Percentiles rank a stretch among this genome's conserved stretches.
phyloP scores from a whole-genome alignment of 2,797 vertebrate species.

The Phoebastria nigripes region DNA sequence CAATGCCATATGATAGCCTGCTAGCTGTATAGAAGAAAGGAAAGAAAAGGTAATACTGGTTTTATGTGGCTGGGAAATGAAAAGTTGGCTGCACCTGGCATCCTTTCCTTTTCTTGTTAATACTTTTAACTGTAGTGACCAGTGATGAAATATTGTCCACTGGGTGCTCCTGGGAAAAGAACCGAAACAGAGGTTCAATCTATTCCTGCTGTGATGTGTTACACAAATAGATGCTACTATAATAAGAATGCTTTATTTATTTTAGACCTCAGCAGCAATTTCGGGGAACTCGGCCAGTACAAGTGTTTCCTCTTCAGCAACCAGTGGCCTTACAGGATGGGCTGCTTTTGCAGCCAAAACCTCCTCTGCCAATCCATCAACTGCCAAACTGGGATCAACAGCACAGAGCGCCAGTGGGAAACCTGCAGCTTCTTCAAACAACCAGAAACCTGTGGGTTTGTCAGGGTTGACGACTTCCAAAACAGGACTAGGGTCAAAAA shows the following conservation, averaged over 20 bases:
- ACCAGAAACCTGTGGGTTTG: slow-evolving; percentile 88
- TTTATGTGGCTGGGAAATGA: background rate
- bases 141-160: background rate
- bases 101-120: background rate
- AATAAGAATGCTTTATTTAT: slow-evolving; percentile 21
- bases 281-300: slow-evolving; percentile 83
- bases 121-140: background rate
- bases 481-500: slow-evolving; percentile 83
- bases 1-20: background rate
- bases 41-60: background rate
- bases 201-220: background rate
- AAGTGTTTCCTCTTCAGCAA: slow-evolving; percentile 79
- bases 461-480: slow-evolving; percentile 85
- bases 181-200: background rate
- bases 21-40: background rate
- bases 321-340: slow-evolving; percentile 93
- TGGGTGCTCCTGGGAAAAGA: background rate
- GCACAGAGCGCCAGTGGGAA: slow-evolving; percentile 80
- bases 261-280: slow-evolving; percentile 80
- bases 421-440: slow-evolving; percentile 76
- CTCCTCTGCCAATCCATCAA: slow-evolving; percentile 79
- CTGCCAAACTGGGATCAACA: slow-evolving; percentile 84
- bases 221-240: background rate
- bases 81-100: background rate
- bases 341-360: slow-evolving; percentile 94